Evolutionary conservation across 2,888 invertebrate species (phyloP).

Genomic region (Syritta pipiens): DNA sequence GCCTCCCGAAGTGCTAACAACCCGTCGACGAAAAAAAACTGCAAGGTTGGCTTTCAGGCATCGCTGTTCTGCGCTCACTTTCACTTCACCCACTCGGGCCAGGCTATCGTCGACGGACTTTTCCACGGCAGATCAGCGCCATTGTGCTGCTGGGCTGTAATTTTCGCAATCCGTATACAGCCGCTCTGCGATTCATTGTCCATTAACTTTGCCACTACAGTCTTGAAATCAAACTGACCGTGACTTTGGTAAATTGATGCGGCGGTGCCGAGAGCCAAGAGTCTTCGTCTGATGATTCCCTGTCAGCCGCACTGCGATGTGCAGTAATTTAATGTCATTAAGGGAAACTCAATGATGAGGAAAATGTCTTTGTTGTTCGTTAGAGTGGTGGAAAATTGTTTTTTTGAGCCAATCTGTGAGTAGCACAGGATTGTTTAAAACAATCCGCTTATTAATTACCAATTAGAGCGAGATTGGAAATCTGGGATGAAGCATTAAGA

Average conservation of each 20-base stretch:
- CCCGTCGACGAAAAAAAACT: too few species aligned
- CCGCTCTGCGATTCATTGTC: neutral
- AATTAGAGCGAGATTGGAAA: neutral
- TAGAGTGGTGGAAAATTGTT: neutral
- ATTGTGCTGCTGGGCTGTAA: neutral
- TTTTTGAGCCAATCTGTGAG: neutral
- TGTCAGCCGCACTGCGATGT: neutral
- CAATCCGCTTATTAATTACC: neutral
- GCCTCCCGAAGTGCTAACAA: too few species aligned
- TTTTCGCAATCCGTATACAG: neutral
- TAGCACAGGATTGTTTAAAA: neutral
- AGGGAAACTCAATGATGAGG: neutral
- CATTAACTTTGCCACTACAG: constrained; percentile 12
- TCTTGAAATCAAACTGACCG: constrained; percentile 5
- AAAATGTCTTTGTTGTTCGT: constrained; percentile 4
- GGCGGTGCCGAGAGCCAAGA: neutral
- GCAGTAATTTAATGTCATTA: constrained; percentile 1
- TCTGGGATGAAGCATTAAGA: too few species aligned
- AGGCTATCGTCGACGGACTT: neutral
- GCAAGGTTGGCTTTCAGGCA: too few species aligned
- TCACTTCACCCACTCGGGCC: constrained; percentile 10
- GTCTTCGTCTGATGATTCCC: neutral
- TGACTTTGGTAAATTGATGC: constrained; percentile 19
- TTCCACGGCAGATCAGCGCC: neutral
- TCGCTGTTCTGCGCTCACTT: too few species aligned